A percentile compares a stretch with the other conserved stretches of the same genome.
Conservation (phyloP, 2,113 vertebrate species). For the Amia ocellicauda region DNA sequence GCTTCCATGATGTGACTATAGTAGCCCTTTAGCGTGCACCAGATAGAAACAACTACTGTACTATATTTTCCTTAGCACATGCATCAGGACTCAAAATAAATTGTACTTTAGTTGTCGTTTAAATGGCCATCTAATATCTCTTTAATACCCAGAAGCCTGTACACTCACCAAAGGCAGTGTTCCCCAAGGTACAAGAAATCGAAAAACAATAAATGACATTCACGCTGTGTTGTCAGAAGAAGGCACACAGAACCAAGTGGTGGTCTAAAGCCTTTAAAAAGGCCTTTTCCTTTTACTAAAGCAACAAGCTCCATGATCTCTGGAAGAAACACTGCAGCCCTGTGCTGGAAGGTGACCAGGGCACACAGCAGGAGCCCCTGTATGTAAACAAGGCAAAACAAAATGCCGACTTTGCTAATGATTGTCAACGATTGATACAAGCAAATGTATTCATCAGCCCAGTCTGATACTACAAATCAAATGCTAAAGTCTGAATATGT, state of each 20-base stretch:
- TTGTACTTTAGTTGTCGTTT: too few relatives aligned
- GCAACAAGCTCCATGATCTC: neutral
- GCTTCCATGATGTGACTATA: too few relatives aligned
- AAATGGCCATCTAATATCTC: too few relatives aligned
- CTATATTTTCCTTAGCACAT: too few relatives aligned
- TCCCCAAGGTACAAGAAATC: too few relatives aligned
- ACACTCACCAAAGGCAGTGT: too few relatives aligned
- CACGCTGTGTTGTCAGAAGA: neutral
- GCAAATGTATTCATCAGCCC: neutral
- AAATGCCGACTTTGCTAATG: conserved; percentile 10
- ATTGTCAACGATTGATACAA: conserved; percentile 15
- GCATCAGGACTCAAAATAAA: too few relatives aligned
- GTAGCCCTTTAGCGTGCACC: too few relatives aligned
- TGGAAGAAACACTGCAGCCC: neutral
- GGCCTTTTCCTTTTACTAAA: neutral
- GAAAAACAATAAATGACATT: neutral
- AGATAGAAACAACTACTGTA: too few relatives aligned
- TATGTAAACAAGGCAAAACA: conserved; percentile 13
- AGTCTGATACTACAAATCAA: neutral
- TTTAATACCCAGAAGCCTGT: too few relatives aligned
- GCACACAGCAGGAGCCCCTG: neutral
- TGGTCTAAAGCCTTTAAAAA: neutral
- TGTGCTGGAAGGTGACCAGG: neutral
- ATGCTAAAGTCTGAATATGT: neutral
- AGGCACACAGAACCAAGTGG: conserved; percentile 29